Evolutionary conservation across 2,888 invertebrate genomes (phyloP).

Genomic region (Pinctada fucata): DNA sequence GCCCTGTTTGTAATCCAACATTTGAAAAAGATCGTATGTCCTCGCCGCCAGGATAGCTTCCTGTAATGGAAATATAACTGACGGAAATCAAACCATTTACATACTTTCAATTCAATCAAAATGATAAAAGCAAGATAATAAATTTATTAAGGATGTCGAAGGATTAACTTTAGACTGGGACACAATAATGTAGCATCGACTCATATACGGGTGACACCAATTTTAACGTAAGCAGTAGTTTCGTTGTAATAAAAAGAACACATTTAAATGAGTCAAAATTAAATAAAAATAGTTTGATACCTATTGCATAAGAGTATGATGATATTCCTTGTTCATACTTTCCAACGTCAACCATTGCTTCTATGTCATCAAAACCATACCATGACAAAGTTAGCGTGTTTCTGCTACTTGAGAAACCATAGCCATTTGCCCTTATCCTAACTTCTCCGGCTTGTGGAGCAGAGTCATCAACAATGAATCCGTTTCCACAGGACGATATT

Average conservation of each 20-base stretch:
- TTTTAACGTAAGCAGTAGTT: no score
- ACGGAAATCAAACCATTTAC: neutral
- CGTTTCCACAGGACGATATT: conserved; percentile 32
- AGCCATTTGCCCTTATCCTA: conserved; percentile 1
- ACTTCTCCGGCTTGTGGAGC: conserved; percentile 31
- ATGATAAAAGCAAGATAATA: no score
- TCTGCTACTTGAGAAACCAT: neutral
- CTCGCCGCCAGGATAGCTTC: conserved; percentile 8
- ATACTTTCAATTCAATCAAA: no score
- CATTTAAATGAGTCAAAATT: neutral
- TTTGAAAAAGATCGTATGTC: conserved; percentile 17
- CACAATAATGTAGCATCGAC: no score
- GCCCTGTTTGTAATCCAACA: conserved; percentile 3
- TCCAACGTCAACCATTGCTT: neutral
- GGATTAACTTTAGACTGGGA: no score
- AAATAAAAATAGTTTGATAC: neutral
- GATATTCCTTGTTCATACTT: conserved; percentile 9
- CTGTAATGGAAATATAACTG: neutral
- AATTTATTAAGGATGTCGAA: no score
- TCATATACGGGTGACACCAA: no score
- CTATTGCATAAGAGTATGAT: conserved; percentile 12
- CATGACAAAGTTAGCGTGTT: conserved; percentile 1
- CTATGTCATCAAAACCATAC: conserved; percentile 9
- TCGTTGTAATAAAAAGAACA: neutral
- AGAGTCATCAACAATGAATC: conserved; percentile 29